phyloP scores from a whole-genome alignment of 2,113 vertebrate genomes.

The Chiloscyllium plagiosum region DNA sequence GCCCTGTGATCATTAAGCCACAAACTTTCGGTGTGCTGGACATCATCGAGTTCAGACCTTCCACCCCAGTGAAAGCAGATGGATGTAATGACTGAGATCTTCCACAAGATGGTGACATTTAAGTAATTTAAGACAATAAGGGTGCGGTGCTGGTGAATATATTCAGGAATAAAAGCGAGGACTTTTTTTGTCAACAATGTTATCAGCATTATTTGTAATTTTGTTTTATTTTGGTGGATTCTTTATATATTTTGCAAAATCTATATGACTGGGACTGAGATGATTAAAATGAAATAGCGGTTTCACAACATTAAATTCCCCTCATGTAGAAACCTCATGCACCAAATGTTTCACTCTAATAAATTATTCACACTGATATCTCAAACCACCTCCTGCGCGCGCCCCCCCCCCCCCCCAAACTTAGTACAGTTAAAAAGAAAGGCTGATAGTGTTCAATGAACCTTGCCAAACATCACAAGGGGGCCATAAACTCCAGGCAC shows the following conservation, averaged over 20 bases:
- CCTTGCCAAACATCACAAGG: not conserved
- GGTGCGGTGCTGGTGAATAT: not conserved
- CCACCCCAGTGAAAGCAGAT: not conserved
- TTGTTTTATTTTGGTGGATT: not conserved
- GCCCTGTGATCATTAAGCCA: not conserved
- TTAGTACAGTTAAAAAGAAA: not conserved
- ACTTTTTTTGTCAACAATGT: not conserved
- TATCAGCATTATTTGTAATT: not conserved
- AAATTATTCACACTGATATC: not conserved
- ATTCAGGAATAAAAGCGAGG: not conserved
- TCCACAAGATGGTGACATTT: constrained; percentile 18
- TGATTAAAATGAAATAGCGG: not conserved
- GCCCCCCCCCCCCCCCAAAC: too few relatives aligned
- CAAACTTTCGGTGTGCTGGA: not conserved
- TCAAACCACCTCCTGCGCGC: not conserved
- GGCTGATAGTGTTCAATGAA: constrained; percentile 17
- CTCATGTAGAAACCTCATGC: not conserved
- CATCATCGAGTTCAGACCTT: not conserved
- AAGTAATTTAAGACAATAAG: not conserved
- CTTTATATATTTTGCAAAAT: not conserved
- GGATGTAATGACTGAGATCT: not conserved
- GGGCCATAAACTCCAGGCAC: not conserved
- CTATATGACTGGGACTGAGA: not conserved
- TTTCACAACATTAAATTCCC: not conserved
- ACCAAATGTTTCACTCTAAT: not conserved